A percentile compares a stretch with the other conserved stretches of the same genome.
phyloP scores from a whole-genome alignment of 2,113 vertebrate species.

The Lasiurus borealis region DNA sequence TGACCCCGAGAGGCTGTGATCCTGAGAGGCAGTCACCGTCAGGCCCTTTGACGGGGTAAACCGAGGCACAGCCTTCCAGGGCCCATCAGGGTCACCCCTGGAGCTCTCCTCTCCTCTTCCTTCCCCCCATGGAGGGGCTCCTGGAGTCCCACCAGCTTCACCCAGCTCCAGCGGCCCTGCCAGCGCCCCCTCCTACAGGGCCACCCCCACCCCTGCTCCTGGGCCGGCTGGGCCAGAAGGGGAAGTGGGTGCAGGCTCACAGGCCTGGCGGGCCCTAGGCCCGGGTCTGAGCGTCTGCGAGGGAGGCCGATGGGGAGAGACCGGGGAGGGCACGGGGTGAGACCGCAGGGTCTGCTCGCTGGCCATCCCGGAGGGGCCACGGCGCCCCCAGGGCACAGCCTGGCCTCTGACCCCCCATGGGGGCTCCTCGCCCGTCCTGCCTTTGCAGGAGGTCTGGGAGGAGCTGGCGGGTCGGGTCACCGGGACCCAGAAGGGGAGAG shows the following conservation, averaged over 20 bases:
- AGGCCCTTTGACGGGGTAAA: not conserved
- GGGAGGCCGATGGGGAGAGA: not conserved
- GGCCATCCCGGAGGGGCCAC: rapidly evolving
- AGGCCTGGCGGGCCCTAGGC: not conserved
- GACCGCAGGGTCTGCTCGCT: rapidly evolving
- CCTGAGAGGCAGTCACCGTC: not conserved
- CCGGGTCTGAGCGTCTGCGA: rapidly evolving
- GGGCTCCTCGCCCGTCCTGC: not conserved
- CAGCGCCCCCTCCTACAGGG: too few species aligned
- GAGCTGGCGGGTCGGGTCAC: not conserved
- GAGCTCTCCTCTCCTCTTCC: too few species aligned
- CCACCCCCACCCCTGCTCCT: too few species aligned
- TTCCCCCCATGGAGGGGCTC: rapidly evolving
- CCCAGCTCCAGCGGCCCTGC: not conserved
- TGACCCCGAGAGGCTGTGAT: too few species aligned
- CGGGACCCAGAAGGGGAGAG: not conserved
- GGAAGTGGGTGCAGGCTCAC: rapidly evolving
- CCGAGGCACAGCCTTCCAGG: rapidly evolving
- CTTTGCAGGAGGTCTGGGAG: not conserved
- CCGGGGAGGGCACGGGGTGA: rapidly evolving
- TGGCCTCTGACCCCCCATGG: rapidly evolving
- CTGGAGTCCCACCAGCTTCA: too few species aligned
- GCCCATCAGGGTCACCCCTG: too few species aligned
- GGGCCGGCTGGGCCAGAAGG: not conserved
- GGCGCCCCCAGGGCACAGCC: rapidly evolving